Conservation (phyloP, 2,797 vertebrate genomes). For the Poecilia wingei region DNA sequence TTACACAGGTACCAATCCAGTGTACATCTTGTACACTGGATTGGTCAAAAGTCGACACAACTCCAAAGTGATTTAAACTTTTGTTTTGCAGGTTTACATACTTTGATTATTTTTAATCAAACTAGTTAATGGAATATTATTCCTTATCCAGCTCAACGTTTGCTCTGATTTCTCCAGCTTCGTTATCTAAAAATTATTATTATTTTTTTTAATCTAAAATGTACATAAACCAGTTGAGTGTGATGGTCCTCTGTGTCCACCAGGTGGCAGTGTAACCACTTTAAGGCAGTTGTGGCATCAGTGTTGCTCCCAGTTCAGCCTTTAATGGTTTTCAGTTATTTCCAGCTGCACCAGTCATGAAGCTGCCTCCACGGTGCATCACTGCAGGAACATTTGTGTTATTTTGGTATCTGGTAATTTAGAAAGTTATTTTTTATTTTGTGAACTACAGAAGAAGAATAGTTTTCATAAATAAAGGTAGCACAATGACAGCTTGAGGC, state of each 20-base stretch:
- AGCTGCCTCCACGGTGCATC: background rate
- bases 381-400: background rate
- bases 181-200: no score
- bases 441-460: no score
- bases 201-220: no score
- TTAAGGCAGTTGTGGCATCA: background rate
- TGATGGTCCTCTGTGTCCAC: slow-evolving; percentile 13
- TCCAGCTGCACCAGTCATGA: background rate
- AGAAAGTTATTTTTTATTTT: background rate
- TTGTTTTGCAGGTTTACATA: background rate
- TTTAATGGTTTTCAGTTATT: background rate
- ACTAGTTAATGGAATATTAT: no score
- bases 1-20: no score
- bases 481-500: no score
- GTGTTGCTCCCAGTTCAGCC: background rate
- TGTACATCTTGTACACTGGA: background rate
- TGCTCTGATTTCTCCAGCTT: no score
- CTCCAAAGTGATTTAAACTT: background rate
- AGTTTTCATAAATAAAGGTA: no score
- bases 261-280: slow-evolving; percentile 14
- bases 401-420: background rate
- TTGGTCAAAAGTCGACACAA: background rate
- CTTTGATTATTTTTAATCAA: no score
- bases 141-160: no score
- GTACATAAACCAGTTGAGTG: background rate